Conservation (phyloP, 1,140 invertebrate genomes). For the Matsumurasca onukii region DNA sequence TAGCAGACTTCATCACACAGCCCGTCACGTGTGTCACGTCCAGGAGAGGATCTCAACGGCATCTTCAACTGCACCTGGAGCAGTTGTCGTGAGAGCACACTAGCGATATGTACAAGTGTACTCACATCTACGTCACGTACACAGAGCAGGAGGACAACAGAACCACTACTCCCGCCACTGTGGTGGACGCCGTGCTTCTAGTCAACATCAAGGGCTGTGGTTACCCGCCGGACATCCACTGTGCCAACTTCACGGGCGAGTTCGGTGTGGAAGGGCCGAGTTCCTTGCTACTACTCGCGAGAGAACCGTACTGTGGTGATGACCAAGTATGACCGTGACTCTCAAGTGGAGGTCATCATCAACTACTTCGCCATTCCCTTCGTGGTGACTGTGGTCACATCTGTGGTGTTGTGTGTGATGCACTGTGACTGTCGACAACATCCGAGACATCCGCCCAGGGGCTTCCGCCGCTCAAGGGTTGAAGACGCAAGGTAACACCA, state of each 20-base stretch:
- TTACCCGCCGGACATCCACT: constrained; percentile 84
- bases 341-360: constrained; percentile 75
- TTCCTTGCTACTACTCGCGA: constrained; percentile 82
- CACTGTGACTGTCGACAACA: constrained; percentile 71
- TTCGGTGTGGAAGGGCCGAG: constrained; percentile 73
- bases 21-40: constrained; percentile 77
- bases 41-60: constrained; percentile 69
- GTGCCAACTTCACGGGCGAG: constrained; percentile 74
- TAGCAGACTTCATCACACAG: constrained; percentile 75
- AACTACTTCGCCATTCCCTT: constrained; percentile 80
- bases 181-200: constrained; percentile 66
- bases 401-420: constrained; percentile 78
- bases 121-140: constrained; percentile 82
- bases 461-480: constrained; percentile 53
- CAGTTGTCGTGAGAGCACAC: constrained; percentile 84
- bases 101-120: constrained; percentile 81
- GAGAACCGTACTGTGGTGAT: constrained; percentile 78
- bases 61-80: constrained; percentile 85
- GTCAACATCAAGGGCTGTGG: constrained; percentile 86
- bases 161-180: constrained; percentile 32
- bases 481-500: constrained; percentile 59
- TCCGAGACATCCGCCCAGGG: constrained; percentile 52
- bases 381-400: constrained; percentile 77
- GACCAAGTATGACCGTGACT: constrained; percentile 73
- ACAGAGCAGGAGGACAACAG: constrained; percentile 34